Evolutionary conservation across 2,113 vertebrate species (phyloP).

Genomic region (Upupa epops): DNA sequence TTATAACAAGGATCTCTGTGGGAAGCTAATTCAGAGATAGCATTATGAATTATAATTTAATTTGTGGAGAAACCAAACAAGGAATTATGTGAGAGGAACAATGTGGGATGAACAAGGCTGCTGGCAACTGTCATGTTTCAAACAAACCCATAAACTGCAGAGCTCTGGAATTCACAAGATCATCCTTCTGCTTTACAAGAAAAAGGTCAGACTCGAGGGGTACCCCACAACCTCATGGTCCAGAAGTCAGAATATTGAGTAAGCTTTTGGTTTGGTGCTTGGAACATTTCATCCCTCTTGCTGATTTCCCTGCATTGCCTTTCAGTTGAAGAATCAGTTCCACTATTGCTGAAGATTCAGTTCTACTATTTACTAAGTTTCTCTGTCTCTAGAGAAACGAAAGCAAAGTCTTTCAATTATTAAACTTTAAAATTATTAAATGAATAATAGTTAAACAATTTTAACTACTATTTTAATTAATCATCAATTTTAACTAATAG

Average conservation of each 20-base stretch:
- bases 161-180: background rate
- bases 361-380: background rate
- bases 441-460: too few relatives aligned
- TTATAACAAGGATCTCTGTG: slow-evolving; percentile 52
- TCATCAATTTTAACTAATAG: too few relatives aligned
- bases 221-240: background rate
- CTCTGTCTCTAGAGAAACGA: background rate
- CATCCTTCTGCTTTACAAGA: background rate
- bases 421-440: too few relatives aligned
- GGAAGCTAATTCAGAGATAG: slow-evolving; percentile 51
- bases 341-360: background rate
- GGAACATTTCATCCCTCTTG: background rate
- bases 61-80: slow-evolving; percentile 50
- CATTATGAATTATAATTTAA: slow-evolving; percentile 65
- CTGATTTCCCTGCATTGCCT: background rate
- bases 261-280: background rate
- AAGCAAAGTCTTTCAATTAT: background rate
- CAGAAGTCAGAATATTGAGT: background rate
- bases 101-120: background rate
- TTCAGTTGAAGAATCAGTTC: too few relatives aligned
- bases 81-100: background rate
- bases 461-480: too few relatives aligned
- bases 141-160: background rate
- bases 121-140: background rate
- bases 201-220: background rate